Base-by-base conservation (phyloP, 1,140 invertebrate species). In the Tetranychus urticae region DNA sequence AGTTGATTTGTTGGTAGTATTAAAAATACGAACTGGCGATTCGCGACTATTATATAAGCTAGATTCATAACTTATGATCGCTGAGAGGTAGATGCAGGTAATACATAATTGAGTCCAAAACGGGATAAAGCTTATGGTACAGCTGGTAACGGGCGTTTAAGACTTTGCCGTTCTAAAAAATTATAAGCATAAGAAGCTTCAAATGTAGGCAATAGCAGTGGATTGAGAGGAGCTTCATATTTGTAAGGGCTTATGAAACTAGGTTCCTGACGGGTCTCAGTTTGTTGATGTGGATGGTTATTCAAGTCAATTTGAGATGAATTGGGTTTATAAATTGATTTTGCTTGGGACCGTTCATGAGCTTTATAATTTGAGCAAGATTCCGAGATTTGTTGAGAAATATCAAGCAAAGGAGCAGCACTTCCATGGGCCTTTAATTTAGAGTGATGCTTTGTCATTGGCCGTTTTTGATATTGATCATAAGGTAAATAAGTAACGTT, bases 401-500 rank as follows among this genome's bases (percentile, higher is more conserved):
- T 42, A 12, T 34, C 3, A 13, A 64, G 42, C 35, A 64, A 58
- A 47, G 63, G 63, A 47, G 60, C 62, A 33, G 60, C 35, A 23
- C 45, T 47, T 10, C 55, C 50, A 10, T 55, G 47, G 8, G 61
- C 56, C 23, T n/a, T 42, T 31, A 64, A 33, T 3, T 47, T 33
- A 3, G 63, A 55, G 33, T 57, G 37, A 31, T 64, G 60, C n/a
- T 57, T 33, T 42, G 48, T 33, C 33, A 64, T 36, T 54, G 63
- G 62, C 54, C 61, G 56, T 23, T 7, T 33, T 13, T 57, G 36
- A 60, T 64, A 64, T 50, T 63, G 57, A 39, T 62, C 48, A 45
- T 35, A 23, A 13, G 63, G 61, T 34, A 64, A 37, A 45, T 64
- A 64, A 46, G 63, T 61, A 48, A 54, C 63, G 54, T 64, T 64